Percentiles rank a stretch among this genome's conserved stretches.
Evolutionary conservation across 2,888 invertebrate genomes (phyloP).

Genomic region (Erynnis tages): DNA sequence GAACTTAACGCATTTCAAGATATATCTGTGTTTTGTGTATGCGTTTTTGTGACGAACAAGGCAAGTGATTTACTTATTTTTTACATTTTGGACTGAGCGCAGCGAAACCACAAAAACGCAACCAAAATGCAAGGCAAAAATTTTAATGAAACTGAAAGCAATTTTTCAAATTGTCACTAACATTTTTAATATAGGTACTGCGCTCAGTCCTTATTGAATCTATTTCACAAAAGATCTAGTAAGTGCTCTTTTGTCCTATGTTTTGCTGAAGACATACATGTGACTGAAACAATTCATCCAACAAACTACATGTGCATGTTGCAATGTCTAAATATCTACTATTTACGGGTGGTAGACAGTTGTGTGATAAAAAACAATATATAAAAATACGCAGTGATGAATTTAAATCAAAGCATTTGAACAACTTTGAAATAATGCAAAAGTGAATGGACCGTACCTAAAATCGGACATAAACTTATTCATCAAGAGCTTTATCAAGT

Average conservation of each 20-base stretch:
- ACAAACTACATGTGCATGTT: slow-evolving; percentile 16
- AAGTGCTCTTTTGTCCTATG: neutral
- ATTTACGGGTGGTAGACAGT: slow-evolving; percentile 20
- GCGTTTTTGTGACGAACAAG: no score
- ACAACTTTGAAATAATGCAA: neutral
- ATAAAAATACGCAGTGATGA: slow-evolving; percentile 9
- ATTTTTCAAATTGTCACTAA: no score
- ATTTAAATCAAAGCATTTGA: slow-evolving; percentile 9
- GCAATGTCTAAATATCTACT: slow-evolving; percentile 4
- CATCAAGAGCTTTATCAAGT: slow-evolving; percentile 49
- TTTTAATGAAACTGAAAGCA: no score
- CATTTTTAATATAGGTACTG: no score
- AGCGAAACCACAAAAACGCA: no score
- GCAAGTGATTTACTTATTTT: no score
- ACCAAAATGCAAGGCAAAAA: no score
- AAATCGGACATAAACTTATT: slow-evolving; percentile 37
- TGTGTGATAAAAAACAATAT: slow-evolving; percentile 13
- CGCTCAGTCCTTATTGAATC: no score
- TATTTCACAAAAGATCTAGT: slow-evolving; percentile 1
- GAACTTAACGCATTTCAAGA: no score
- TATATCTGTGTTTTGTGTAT: no score
- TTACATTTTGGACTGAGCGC: no score
- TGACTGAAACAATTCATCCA: neutral
- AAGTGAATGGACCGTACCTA: slow-evolving; percentile 21
- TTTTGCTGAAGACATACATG: neutral